These are phyloP conservation scores for Unio delphinus DNA, from an alignment of 2,888 invertebrate species.

Conservation along the genomic window DNA sequence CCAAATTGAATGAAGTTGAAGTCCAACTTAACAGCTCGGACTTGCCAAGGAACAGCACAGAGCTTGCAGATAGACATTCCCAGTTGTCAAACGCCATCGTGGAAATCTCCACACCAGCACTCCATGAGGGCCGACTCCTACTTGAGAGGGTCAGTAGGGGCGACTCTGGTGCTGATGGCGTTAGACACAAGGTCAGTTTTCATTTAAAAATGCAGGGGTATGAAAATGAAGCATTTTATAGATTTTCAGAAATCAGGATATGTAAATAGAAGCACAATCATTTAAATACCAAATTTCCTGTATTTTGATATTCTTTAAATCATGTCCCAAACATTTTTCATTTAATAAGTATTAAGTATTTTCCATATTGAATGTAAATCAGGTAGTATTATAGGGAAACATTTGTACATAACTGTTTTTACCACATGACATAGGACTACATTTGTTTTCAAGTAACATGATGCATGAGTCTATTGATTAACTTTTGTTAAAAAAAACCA, in stretches of 20 bases:
- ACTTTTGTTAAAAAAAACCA: too few relatives aligned
- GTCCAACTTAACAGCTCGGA: slow-evolving; percentile 80
- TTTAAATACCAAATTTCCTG: too few relatives aligned
- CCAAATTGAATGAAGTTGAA: slow-evolving; percentile 83
- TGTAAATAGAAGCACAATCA: not conserved
- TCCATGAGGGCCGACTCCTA: slow-evolving; percentile 82
- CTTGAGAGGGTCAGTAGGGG: slow-evolving; percentile 78
- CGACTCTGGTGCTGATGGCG: slow-evolving; percentile 78
- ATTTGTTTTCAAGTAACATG: too few relatives aligned
- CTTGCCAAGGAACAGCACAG: slow-evolving; percentile 78
- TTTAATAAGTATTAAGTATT: too few relatives aligned
- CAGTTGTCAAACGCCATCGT: slow-evolving; percentile 79
- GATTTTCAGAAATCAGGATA: not conserved
- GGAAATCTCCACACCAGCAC: slow-evolving; percentile 79
- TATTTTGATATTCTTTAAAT: too few relatives aligned
- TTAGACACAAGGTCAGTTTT: slow-evolving; percentile 68
- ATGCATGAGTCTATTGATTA: too few relatives aligned
- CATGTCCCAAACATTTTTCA: too few relatives aligned
- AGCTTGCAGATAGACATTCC: slow-evolving; percentile 80
- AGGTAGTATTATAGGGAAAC: too few relatives aligned
- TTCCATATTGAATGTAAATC: too few relatives aligned
- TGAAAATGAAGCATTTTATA: not conserved
- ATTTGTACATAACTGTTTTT: too few relatives aligned
- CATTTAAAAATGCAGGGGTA: not conserved
- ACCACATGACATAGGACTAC: too few relatives aligned